These are phyloP conservation scores for Megaceryle torquata DNA, from an alignment of 2,113 vertebrate genomes.

Conservation along the genomic window DNA sequence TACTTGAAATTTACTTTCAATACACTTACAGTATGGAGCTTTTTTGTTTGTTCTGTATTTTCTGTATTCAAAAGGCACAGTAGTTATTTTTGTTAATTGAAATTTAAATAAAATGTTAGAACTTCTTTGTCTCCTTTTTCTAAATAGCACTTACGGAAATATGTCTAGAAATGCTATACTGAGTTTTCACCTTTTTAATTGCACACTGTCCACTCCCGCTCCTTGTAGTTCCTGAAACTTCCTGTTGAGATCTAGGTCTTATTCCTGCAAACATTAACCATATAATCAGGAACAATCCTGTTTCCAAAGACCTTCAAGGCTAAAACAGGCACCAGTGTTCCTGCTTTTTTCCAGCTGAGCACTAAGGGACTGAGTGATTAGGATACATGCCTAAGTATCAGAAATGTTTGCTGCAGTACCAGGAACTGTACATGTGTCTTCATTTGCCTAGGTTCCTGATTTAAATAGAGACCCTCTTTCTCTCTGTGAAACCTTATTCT, in stretches of 20 bases:
- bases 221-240: background rate
- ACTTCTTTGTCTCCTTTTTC: background rate
- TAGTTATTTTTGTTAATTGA: background rate
- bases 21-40: background rate
- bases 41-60: background rate
- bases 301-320: conserved; percentile 2
- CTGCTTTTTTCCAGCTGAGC: background rate
- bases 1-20: background rate
- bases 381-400: background rate
- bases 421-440: background rate
- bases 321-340: conserved; percentile 30
- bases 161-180: background rate
- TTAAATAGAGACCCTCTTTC: conserved; percentile 6
- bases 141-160: background rate
- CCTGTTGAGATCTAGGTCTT: background rate
- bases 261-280: background rate
- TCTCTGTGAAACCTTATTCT: conserved; percentile 18
- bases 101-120: background rate
- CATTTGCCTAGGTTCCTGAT: conserved; percentile 13
- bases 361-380: background rate
- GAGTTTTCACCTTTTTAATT: background rate
- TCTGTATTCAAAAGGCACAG: background rate
- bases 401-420: conserved; percentile 10
- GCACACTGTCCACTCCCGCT: background rate
- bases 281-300: background rate